These are phyloP conservation scores for Trichomalopsis sarcophagae DNA, from an alignment of 1,140 invertebrate genomes.

Conservation along the genomic window DNA sequence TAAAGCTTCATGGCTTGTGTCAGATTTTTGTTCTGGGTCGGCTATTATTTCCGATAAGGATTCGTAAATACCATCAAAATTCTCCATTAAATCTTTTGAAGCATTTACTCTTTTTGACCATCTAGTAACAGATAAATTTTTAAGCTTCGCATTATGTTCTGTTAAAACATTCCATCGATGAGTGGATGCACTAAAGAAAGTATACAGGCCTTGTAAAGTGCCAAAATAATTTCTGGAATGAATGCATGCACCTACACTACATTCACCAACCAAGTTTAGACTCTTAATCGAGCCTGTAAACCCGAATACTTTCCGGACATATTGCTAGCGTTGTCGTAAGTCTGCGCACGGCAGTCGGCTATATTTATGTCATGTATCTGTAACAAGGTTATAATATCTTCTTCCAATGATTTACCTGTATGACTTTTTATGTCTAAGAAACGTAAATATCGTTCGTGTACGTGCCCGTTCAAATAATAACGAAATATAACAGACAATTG, in stretches of 20 bases:
- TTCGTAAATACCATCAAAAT: slow-evolving; percentile 24
- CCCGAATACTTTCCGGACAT: slow-evolving; percentile 45
- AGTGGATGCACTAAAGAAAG: slow-evolving; percentile 57
- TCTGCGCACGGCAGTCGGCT: slow-evolving; percentile 20
- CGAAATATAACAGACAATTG: slow-evolving; percentile 63
- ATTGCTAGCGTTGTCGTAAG: slow-evolving; percentile 48
- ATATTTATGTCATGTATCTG: slow-evolving; percentile 3
- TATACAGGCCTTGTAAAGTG: slow-evolving; percentile 47
- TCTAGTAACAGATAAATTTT: slow-evolving; percentile 26
- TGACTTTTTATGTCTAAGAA: slow-evolving; percentile 58
- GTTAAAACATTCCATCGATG: slow-evolving; percentile 50
- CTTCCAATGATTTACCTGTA: slow-evolving; percentile 55
- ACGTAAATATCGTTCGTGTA: slow-evolving; percentile 57
- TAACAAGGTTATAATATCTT: slow-evolving; percentile 34
- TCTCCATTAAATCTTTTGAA: slow-evolving; percentile 8
- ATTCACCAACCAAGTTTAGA: slow-evolving; percentile 52
- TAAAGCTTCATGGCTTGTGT: not conserved
- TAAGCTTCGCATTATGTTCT: not conserved
- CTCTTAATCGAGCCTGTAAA: slow-evolving; percentile 47
- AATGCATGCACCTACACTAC: slow-evolving; percentile 35
- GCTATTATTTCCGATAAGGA: not conserved
- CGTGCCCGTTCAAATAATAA: slow-evolving; percentile 53
- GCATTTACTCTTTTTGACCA: slow-evolving; percentile 31
- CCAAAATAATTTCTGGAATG: slow-evolving; percentile 49
- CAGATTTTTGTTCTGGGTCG: slow-evolving; percentile 21